These are phyloP conservation scores for Sphaeramia orbicularis DNA, from an alignment of 2,797 vertebrate genomes.

Conservation along the genomic window DNA sequence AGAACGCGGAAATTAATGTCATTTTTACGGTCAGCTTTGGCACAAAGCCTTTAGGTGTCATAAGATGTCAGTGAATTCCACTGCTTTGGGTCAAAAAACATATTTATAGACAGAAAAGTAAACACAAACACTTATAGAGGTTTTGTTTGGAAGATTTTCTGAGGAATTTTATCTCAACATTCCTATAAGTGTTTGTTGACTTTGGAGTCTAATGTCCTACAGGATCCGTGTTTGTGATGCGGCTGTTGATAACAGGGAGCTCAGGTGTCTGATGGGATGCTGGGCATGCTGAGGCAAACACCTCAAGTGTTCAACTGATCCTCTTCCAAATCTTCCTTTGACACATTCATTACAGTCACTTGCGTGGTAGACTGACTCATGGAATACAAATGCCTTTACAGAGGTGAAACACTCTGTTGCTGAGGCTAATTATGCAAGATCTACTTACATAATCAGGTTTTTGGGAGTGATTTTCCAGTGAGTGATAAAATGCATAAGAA, in stretches of 20 bases:
- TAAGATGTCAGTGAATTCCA: conserved; percentile 5
- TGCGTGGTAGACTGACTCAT: conserved; percentile 24
- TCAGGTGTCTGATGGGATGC: conserved; percentile 57
- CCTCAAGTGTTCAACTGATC: conserved; percentile 21
- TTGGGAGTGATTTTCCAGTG: conserved; percentile 26
- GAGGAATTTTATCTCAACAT: conserved; percentile 45
- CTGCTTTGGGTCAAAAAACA: background rate
- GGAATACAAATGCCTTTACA: conserved; percentile 43
- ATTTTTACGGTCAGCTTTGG: conserved; percentile 33
- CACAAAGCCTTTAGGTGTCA: conserved; percentile 17
- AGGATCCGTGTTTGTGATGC: conserved; percentile 57
- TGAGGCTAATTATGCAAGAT: conserved; percentile 52
- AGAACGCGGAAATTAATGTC: conserved; percentile 50
- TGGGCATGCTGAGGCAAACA: conserved; percentile 41
- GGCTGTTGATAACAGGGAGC: conserved; percentile 50
- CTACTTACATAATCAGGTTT: conserved; percentile 48
- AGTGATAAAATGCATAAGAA: conserved; percentile 39
- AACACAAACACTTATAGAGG: conserved; percentile 9
- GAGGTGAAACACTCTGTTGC: conserved; percentile 33
- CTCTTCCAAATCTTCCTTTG: conserved; percentile 28
- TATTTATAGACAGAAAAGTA: conserved; percentile 5
- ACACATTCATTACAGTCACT: conserved; percentile 56
- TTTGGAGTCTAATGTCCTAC: conserved; percentile 28
- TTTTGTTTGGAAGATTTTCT: conserved; percentile 35
- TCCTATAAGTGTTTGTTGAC: conserved; percentile 58